These are phyloP conservation scores for Lithophane leautieri DNA, from an alignment of 2,888 invertebrate species.

Conservation along the genomic window DNA sequence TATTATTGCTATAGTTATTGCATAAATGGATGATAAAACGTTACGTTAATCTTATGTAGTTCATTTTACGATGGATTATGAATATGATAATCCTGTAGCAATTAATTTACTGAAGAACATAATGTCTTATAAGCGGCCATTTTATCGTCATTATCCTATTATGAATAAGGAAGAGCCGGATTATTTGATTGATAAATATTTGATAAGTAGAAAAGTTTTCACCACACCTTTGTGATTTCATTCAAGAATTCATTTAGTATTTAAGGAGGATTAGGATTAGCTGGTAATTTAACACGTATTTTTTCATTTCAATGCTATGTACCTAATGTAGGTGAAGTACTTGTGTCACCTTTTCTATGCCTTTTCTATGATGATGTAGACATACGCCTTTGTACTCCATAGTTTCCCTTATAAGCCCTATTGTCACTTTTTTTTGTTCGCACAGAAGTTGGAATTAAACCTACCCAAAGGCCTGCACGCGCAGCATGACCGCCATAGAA, in stretches of 20 bases:
- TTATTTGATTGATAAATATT: conserved; percentile 41
- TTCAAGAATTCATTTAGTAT: conserved; percentile 25
- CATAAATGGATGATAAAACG: conserved; percentile 29
- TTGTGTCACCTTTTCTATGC: not conserved
- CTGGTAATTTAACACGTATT: no score
- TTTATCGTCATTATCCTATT: conserved; percentile 55
- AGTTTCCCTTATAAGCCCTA: not conserved
- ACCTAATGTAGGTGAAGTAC: not conserved
- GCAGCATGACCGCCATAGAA: no score
- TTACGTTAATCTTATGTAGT: conserved; percentile 36
- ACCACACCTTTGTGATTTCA: conserved; percentile 31
- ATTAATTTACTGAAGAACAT: conserved; percentile 58
- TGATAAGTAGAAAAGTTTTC: conserved; percentile 35
- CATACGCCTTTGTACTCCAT: not conserved
- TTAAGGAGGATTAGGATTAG: not conserved
- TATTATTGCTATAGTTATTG: conserved; percentile 18
- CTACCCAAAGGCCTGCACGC: not conserved
- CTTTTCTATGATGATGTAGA: not conserved
- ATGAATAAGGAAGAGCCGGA: conserved; percentile 37
- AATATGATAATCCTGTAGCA: conserved; percentile 59
- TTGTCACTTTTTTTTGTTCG: not conserved
- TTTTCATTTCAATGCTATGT: not conserved
- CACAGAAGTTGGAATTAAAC: not conserved
- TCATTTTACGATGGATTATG: conserved; percentile 55
- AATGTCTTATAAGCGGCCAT: conserved; percentile 49